A percentile compares a stretch with the other conserved stretches of the same genome.
Evolutionary conservation across 2,888 invertebrate species (phyloP).

Genomic region (Formica aserva): DNA sequence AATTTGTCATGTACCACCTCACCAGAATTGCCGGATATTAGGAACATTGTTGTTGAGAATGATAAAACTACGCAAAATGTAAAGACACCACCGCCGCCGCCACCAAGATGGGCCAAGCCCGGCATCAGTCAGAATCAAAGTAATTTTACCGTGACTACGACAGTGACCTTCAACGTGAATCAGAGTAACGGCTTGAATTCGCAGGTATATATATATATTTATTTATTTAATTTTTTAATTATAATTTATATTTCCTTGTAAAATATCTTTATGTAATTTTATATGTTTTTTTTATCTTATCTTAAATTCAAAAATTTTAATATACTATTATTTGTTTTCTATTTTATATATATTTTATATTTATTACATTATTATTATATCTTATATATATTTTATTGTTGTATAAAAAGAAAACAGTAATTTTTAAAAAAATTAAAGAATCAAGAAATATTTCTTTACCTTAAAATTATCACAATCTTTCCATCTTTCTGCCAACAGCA

Average conservation of each 20-base stretch:
- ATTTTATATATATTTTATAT: neutral
- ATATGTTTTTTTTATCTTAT: neutral
- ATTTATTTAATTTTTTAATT: neutral
- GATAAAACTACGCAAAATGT: slow-evolving; percentile 75
- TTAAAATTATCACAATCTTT: slow-evolving; percentile 16
- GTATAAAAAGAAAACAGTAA: neutral
- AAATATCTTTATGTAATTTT: neutral
- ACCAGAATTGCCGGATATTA: slow-evolving; percentile 76
- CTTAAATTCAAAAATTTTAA: neutral
- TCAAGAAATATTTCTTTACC: neutral
- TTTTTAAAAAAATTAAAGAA: neutral
- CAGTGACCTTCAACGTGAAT: slow-evolving; percentile 93
- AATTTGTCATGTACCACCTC: slow-evolving; percentile 79
- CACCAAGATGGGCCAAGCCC: slow-evolving; percentile 94
- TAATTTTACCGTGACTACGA: slow-evolving; percentile 94
- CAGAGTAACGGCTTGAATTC: slow-evolving; percentile 70
- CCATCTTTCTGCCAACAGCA: slow-evolving; percentile 68
- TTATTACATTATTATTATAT: neutral
- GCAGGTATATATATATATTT: slow-evolving; percentile 58
- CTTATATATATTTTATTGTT: no score
- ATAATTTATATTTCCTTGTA: neutral
- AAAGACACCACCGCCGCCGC: slow-evolving; percentile 92
- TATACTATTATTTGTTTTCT: neutral
- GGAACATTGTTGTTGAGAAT: slow-evolving; percentile 74
- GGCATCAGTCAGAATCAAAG: slow-evolving; percentile 87